These are phyloP conservation scores for Drosophila mauritiana DNA, from an alignment of 1,140 invertebrate genomes.

Conservation along the genomic window DNA sequence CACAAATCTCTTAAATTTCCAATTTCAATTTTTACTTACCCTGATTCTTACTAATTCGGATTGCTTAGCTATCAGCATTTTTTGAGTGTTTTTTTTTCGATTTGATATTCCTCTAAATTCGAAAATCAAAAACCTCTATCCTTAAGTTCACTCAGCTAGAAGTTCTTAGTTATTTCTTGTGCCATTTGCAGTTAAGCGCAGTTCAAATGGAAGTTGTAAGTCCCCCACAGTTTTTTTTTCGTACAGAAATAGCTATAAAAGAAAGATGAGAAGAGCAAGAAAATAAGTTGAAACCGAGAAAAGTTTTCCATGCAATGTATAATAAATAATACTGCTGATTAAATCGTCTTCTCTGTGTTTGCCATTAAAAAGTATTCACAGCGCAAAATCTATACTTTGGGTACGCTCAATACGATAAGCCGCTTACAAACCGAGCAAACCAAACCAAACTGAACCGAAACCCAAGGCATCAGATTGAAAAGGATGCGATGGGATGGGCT, in stretches of 20 bases:
- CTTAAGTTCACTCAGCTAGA: conserved; percentile 65
- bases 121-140: conserved; percentile 12
- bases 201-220: conserved; percentile 57
- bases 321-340: conserved; percentile 82
- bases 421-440: conserved; percentile 67
- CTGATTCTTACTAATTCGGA: not conserved
- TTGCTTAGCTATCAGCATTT: not conserved
- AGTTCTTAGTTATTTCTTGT: conserved; percentile 60
- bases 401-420: conserved; percentile 79
- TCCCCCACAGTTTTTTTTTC: not conserved
- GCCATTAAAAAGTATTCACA: conserved; percentile 83
- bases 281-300: conserved; percentile 50
- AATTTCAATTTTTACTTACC: not conserved
- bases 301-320: conserved; percentile 70
- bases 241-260: conserved; percentile 29
- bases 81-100: not conserved
- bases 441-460: conserved; percentile 34
- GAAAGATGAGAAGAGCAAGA: not conserved
- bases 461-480: conserved; percentile 31
- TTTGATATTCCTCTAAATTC: conserved; percentile 6
- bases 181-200: conserved; percentile 60
- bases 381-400: conserved; percentile 78
- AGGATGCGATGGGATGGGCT: not conserved
- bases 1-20: not conserved
- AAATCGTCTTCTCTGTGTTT: conserved; percentile 75